These are phyloP conservation scores for Ophion ventricosus DNA, from an alignment of 2,888 invertebrate species.

Conservation along the genomic window DNA sequence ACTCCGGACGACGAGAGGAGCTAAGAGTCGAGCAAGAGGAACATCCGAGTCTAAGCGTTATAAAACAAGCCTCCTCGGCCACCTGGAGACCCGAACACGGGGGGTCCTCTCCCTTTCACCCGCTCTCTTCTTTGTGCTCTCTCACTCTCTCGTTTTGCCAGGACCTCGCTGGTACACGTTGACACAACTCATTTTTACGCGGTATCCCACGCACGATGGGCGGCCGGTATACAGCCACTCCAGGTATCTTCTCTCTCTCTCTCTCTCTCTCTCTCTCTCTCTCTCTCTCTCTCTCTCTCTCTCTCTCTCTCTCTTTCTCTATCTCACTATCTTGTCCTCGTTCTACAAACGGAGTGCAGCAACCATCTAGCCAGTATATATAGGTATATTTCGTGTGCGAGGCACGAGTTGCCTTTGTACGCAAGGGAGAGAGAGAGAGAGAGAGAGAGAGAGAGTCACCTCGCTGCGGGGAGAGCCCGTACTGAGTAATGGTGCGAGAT, in stretches of 20 bases:
- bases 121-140: conserved; percentile 32
- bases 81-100: conserved; percentile 78
- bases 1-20: conserved; percentile 39
- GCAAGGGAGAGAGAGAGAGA: conserved; percentile 16
- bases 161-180: conserved; percentile 74
- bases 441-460: conserved; percentile 6
- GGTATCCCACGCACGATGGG: conserved; percentile 80
- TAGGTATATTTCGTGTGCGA: neutral
- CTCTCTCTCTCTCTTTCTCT: conserved; percentile 45
- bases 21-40: conserved; percentile 25
- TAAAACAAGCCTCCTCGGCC: conserved; percentile 75
- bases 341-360: conserved; percentile 57
- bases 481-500: conserved; percentile 81
- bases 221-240: conserved; percentile 73
- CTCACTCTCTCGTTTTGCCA: conserved; percentile 21
- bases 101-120: conserved; percentile 69
- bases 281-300: conserved; percentile 37
- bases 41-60: conserved; percentile 67
- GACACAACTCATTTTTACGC: conserved; percentile 83
- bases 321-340: conserved; percentile 10
- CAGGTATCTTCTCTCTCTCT: conserved; percentile 41
- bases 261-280: conserved; percentile 15
- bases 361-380: conserved; percentile 40
- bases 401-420: conserved; percentile 60
- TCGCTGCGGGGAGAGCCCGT: conserved; percentile 49